phyloP scores from a whole-genome alignment of 2,113 vertebrate species.

The Suricata suricatta region DNA sequence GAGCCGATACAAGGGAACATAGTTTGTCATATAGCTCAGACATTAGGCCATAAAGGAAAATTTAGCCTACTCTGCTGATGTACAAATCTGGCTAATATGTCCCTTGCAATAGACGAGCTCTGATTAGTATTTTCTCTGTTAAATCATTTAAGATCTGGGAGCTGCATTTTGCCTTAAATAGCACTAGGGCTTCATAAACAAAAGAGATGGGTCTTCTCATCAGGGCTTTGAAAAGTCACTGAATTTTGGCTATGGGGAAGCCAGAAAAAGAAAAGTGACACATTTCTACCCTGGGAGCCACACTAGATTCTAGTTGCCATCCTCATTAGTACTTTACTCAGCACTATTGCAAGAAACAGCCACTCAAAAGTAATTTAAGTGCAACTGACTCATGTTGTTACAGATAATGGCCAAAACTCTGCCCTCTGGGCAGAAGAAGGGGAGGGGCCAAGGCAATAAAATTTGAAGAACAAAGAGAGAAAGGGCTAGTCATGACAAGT shows the following conservation, averaged over 20 bases:
- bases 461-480: constrained; percentile 40
- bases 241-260: not conserved
- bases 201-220: not conserved
- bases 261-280: not conserved
- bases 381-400: not conserved
- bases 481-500: not conserved
- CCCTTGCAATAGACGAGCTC: constrained; percentile 48
- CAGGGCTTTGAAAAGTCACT: constrained; percentile 36
- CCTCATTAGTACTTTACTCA: constrained; percentile 41
- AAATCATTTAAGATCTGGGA: constrained; percentile 46
- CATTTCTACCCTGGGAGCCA: constrained; percentile 41
- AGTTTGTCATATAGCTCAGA: not conserved
- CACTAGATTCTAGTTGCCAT: not conserved
- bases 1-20: not conserved
- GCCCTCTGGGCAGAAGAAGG: not conserved
- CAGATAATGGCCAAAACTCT: constrained; percentile 2
- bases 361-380: constrained; percentile 36
- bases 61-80: constrained; percentile 37
- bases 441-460: not conserved
- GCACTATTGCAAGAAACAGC: constrained; percentile 36
- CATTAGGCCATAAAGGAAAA: constrained; percentile 45
- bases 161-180: constrained; percentile 21
- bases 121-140: constrained; percentile 46
- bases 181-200: constrained; percentile 27
- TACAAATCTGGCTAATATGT: constrained; percentile 43